Evolutionary conservation across 2,113 vertebrate genomes (phyloP).

Genomic region (Brevimyrus niger): DNA sequence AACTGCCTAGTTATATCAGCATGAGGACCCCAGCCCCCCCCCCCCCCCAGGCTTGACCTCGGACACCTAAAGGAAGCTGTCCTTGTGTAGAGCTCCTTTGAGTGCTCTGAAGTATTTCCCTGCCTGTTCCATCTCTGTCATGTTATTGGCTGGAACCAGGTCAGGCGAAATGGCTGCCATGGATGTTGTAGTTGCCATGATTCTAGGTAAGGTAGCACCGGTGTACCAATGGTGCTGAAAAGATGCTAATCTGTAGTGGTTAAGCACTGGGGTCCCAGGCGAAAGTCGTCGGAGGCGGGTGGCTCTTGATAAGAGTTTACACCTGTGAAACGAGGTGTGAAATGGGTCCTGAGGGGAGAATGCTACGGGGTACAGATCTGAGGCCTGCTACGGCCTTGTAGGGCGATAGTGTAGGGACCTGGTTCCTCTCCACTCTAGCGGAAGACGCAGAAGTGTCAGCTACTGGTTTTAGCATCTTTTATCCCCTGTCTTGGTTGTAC

Average conservation of each 20-base stretch:
- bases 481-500: not conserved
- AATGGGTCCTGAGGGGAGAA: not conserved
- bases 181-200: not conserved
- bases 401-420: not conserved
- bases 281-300: not conserved
- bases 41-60: not conserved
- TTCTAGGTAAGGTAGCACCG: not conserved
- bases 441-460: not conserved
- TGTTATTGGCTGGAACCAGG: not conserved
- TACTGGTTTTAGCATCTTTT: too few species aligned
- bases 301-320: not conserved
- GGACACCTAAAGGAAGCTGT: not conserved
- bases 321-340: not conserved
- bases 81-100: not conserved
- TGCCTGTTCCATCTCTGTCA: not conserved
- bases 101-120: not conserved
- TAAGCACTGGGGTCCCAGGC: not conserved
- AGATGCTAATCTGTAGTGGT: not conserved
- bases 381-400: not conserved
- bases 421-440: not conserved
- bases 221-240: not conserved
- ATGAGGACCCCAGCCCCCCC: not conserved
- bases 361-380: not conserved
- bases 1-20: not conserved
- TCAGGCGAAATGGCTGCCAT: not conserved